Evolutionary conservation across 1,140 invertebrate species (phyloP).

Genomic region (Drosophila mojavensis): DNA sequence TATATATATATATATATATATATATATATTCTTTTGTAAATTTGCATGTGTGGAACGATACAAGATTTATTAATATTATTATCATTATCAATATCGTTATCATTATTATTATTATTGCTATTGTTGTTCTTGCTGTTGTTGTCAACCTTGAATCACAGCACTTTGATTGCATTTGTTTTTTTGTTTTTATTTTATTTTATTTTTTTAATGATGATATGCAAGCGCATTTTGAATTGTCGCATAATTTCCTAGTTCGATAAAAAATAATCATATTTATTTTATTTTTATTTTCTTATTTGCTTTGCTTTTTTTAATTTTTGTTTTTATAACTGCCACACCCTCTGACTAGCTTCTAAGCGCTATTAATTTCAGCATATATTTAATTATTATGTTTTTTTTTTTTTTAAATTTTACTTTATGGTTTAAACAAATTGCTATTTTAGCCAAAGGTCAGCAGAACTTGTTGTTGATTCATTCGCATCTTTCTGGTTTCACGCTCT

Average conservation of each 20-base stretch:
- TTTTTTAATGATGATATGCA: constrained; percentile 26
- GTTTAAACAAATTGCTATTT: constrained; percentile 48
- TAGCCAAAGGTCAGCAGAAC: constrained; percentile 51
- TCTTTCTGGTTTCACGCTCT: constrained; percentile 7
- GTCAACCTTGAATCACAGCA: no score
- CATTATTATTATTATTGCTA: no score
- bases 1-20: no score
- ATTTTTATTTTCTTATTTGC: no score
- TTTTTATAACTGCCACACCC: neutral
- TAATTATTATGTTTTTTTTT: constrained; percentile 1
- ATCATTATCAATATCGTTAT: no score
- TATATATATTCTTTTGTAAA: no score
- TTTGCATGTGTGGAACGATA: no score
- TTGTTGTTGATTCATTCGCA: constrained; percentile 51
- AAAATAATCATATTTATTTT: neutral
- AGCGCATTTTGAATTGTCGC: constrained; percentile 32
- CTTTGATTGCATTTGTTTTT: no score
- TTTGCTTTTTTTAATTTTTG: neutral
- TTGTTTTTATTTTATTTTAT: no score
- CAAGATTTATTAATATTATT: no score
- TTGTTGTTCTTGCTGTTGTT: no score
- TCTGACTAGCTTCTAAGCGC: constrained; percentile 1
- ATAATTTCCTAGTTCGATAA: constrained; percentile 49
- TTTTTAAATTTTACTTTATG: constrained; percentile 15
- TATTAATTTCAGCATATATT: constrained; percentile 11